Percentiles rank a stretch among this genome's conserved stretches.
Conservation (phyloP, 1,140 invertebrate species). For the Scaptomyza hsui region DNA sequence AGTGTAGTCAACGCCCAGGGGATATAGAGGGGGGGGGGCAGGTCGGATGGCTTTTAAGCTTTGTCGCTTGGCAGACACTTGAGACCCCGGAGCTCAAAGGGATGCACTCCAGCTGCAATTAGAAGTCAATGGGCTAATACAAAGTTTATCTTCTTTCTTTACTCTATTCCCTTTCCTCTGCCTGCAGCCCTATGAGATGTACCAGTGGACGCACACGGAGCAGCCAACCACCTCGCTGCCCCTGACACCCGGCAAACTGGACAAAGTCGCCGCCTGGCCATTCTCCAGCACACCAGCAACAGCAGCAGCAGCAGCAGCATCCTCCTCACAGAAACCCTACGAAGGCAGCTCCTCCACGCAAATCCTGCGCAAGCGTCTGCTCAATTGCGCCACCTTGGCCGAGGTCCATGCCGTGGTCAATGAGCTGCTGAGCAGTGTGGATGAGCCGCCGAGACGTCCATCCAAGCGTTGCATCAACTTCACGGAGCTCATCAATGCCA, state of each 20-base stretch:
- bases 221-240: constrained; percentile 87
- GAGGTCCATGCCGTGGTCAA: constrained; percentile 77
- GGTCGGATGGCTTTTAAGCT: constrained; percentile 65
- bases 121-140: constrained; percentile 63
- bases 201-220: constrained; percentile 94
- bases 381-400: constrained; percentile 71
- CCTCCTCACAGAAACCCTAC: constrained; percentile 2
- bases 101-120: constrained; percentile 61
- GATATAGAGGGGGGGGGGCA: neutral
- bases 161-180: constrained; percentile 3
- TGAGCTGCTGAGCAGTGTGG: constrained; percentile 67
- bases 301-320: constrained; percentile 17
- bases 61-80: constrained; percentile 52
- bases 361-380: constrained; percentile 65
- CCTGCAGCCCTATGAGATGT: constrained; percentile 92
- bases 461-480: constrained; percentile 72
- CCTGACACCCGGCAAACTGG: constrained; percentile 89
- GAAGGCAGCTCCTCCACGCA: constrained; percentile 23
- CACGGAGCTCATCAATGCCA: constrained; percentile 71
- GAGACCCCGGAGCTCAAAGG: constrained; percentile 39
- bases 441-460: constrained; percentile 63
- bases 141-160: constrained; percentile 32
- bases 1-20: constrained; percentile 1
- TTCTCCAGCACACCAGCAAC: constrained; percentile 70
- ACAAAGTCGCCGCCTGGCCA: constrained; percentile 82